These are phyloP conservation scores for Busseola fusca DNA, from an alignment of 2,888 invertebrate genomes.

Conservation along the genomic window DNA sequence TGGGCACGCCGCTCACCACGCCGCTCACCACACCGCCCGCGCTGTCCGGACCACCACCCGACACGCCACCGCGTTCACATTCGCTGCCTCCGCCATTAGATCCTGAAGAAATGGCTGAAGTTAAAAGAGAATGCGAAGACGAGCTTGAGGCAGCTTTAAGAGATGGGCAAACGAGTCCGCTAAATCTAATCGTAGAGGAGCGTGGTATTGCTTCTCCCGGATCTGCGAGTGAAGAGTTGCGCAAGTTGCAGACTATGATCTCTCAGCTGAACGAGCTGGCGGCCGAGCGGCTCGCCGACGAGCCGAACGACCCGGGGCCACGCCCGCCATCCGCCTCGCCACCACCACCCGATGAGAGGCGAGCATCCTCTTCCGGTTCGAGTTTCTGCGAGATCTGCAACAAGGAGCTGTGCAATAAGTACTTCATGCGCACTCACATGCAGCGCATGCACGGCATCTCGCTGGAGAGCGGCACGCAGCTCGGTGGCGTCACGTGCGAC, in stretches of 20 bases:
- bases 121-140: constrained; percentile 88
- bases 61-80: constrained; percentile 85
- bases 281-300: constrained; percentile 85
- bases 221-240: constrained; percentile 94
- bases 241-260: constrained; percentile 97
- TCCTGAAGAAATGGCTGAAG: constrained; percentile 80
- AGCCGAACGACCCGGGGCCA: constrained; percentile 73
- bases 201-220: constrained; percentile 89
- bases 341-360: constrained; percentile 84
- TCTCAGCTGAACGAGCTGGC: constrained; percentile 95
- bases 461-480: constrained; percentile 96
- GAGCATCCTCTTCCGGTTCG: constrained; percentile 90
- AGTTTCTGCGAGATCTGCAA: constrained; percentile 99
- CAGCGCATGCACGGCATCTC: constrained; percentile 99
- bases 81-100: constrained; percentile 80
- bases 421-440: constrained; percentile 99
- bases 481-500: constrained; percentile 98
- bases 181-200: constrained; percentile 93
- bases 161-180: constrained; percentile 92
- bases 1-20: constrained; percentile 88
- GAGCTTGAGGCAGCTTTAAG: constrained; percentile 82
- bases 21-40: constrained; percentile 90
- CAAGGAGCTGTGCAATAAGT: constrained; percentile 99
- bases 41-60: constrained; percentile 93
- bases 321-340: constrained; percentile 81